Base-by-base conservation (phyloP, 2,888 invertebrate species). In the Hedya salicella region DNA sequence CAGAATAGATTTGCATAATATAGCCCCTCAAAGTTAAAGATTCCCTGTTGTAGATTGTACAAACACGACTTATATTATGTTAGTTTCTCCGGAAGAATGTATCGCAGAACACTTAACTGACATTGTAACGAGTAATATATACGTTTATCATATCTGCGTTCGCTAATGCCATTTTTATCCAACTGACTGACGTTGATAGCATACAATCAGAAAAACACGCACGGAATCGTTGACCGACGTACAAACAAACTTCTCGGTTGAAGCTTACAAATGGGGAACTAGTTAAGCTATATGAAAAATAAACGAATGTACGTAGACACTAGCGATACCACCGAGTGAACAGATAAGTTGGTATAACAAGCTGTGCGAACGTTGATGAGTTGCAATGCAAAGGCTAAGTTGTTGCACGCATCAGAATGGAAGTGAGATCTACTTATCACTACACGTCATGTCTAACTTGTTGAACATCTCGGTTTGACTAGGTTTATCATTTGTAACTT, bases 31-130 rank as follows among this genome's bases (percentile, higher is more conserved):
- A n/a, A n/a, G n/a, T n/a, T n/a, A n/a, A n/a, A n/a, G n/a, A n/a
- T n/a, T n/a, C n/a, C n/a, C n/a, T n/a, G n/a, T n/a, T n/a, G n/a
- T n/a, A n/a, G n/a, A n/a, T n/a, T n/a, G n/a, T n/a, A n/a, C n/a
- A n/a, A n/a, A n/a, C n/a, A n/a, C n/a, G n/a, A n/a, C n/a, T n/a
- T n/a, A n/a, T n/a, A n/a, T n/a, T n/a, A n/a, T n/a, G n/a, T n/a
- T n/a, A 44, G 19, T 57, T 57, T 57, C 57, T 32, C 57, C 57
- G 57, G 57, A 57, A 57, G 57, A 57, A 57, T 57, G 57, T 11
- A 11, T 36, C 36, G 36, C 44, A 44, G 30, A 57, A 3, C n/a
- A 57, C 40, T 30, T 57, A 46, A 46, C 46, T 57, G 44, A 57
- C 57, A 32, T 46, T 42, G 53, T 13, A 19, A n/a, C 5, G 40